Evolutionary conservation across 2,888 invertebrate genomes (phyloP).

Genomic region (Altica lythri): DNA sequence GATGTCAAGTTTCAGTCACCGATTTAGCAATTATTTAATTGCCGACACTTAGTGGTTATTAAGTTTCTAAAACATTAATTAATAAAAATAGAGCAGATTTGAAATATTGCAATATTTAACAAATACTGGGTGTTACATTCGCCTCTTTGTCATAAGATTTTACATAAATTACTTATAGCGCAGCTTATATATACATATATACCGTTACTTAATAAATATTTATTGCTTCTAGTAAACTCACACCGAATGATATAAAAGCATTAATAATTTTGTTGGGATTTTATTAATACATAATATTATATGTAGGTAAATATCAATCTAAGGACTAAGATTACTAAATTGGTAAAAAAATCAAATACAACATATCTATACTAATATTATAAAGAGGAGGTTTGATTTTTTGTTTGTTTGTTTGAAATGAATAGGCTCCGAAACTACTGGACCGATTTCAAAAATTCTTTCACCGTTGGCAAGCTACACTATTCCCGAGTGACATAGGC

Average conservation of each 20-base stretch:
- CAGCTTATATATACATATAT: slow-evolving; percentile 31
- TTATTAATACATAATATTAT: no score
- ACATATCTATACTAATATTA: no score
- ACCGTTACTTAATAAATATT: slow-evolving; percentile 35
- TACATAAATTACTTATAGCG: slow-evolving; percentile 25
- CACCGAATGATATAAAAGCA: slow-evolving; percentile 8
- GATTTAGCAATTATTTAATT: slow-evolving; percentile 23
- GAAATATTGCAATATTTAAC: slow-evolving; percentile 22
- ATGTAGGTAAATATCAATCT: no score
- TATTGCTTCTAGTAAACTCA: slow-evolving; percentile 19
- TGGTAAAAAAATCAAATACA: no score
- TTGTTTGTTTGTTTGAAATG: no score
- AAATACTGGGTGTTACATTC: slow-evolving; percentile 26
- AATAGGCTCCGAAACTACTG: no score
- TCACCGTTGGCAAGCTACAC: no score
- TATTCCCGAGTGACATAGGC: no score
- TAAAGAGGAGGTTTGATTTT: no score
- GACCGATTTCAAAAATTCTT: no score
- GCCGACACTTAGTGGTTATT: slow-evolving; percentile 15
- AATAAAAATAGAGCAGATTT: slow-evolving; percentile 22
- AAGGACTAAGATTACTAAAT: no score
- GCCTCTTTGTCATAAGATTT: slow-evolving; percentile 27
- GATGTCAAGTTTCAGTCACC: slow-evolving; percentile 14
- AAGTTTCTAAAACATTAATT: slow-evolving; percentile 17
- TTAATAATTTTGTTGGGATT: slow-evolving; percentile 12